These are phyloP conservation scores for Epinephelus fuscoguttatus DNA, from an alignment of 2,113 vertebrate species.

Conservation along the genomic window DNA sequence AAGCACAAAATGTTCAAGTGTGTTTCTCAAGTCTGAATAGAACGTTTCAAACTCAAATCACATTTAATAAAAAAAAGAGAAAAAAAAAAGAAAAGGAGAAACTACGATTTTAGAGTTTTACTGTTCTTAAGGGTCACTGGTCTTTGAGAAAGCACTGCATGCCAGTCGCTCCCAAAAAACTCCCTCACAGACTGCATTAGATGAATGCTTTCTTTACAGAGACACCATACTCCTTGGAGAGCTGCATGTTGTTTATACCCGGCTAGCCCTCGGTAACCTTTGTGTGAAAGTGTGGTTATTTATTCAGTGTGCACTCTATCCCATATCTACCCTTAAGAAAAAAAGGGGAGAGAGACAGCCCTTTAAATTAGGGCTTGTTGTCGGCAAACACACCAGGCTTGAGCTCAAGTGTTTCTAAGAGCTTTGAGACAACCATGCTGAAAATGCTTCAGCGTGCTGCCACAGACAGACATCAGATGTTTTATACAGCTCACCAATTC, in stretches of 20 bases:
- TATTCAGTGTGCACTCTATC: constrained; percentile 72
- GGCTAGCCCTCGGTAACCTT: constrained; percentile 66
- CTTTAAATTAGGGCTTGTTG: constrained; percentile 76
- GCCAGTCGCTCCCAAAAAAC: background rate
- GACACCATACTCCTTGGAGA: constrained; percentile 59
- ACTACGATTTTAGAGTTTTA: constrained; percentile 9
- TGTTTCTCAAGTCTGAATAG: constrained; percentile 2
- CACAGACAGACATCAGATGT: constrained; percentile 70
- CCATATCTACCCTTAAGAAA: constrained; percentile 62
- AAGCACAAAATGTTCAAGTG: constrained; percentile 34
- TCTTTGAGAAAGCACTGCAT: constrained; percentile 20
- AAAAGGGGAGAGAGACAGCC: constrained; percentile 47
- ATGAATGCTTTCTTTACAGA: constrained; percentile 65
- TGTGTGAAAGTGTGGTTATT: constrained; percentile 69
- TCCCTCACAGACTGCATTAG: constrained; percentile 36
- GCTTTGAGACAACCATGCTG: constrained; percentile 68
- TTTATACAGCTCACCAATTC: constrained; percentile 73
- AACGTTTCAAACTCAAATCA: constrained; percentile 15
- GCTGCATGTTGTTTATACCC: constrained; percentile 54
- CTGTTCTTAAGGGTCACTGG: constrained; percentile 6
- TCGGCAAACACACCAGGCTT: constrained; percentile 61
- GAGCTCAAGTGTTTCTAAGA: constrained; percentile 71
- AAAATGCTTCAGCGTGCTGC: constrained; percentile 61
- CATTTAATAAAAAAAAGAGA: background rate
- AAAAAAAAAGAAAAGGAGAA: constrained; percentile 6